These are phyloP conservation scores for Chiroxiphia lanceolata DNA, from an alignment of 2,797 vertebrate genomes.

Conservation along the genomic window DNA sequence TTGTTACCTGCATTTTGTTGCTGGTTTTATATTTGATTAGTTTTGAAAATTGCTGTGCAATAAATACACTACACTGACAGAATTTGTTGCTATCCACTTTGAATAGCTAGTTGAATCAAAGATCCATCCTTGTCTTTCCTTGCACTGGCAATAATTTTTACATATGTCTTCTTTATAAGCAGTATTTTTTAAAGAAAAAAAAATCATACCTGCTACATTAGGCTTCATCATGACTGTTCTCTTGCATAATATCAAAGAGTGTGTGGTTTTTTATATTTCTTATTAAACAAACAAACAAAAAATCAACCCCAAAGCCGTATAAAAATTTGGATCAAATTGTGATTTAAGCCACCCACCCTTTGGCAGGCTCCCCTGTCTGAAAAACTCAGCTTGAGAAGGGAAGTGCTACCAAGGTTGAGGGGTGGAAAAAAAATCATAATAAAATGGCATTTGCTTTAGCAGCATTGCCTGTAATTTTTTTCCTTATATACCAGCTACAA, in stretches of 20 bases:
- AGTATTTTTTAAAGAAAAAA: neutral
- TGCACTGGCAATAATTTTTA: neutral
- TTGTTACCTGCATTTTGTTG: neutral
- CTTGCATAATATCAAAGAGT: neutral
- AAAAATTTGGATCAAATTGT: slow-evolving; percentile 22
- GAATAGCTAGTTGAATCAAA: neutral
- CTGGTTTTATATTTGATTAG: neutral
- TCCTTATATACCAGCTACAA: neutral
- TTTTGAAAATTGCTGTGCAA: neutral
- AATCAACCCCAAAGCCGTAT: neutral
- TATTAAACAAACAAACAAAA: neutral
- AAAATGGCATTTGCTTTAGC: neutral
- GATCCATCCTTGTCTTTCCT: neutral
- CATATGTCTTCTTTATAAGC: neutral
- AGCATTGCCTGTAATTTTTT: neutral
- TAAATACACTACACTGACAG: neutral
- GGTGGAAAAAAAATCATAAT: neutral
- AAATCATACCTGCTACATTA: neutral
- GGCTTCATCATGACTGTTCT: neutral
- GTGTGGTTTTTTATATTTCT: neutral
- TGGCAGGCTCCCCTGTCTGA: slow-evolving; percentile 26
- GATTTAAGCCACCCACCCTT: slow-evolving; percentile 34
- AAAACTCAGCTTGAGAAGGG: slow-evolving; percentile 31
- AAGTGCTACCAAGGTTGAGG: neutral
- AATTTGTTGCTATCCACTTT: neutral